A percentile compares a stretch with the other conserved stretches of the same genome.
These are phyloP conservation scores for Leptarthrus brevirostris DNA, from an alignment of 2,888 invertebrate genomes.

Conservation along the genomic window DNA sequence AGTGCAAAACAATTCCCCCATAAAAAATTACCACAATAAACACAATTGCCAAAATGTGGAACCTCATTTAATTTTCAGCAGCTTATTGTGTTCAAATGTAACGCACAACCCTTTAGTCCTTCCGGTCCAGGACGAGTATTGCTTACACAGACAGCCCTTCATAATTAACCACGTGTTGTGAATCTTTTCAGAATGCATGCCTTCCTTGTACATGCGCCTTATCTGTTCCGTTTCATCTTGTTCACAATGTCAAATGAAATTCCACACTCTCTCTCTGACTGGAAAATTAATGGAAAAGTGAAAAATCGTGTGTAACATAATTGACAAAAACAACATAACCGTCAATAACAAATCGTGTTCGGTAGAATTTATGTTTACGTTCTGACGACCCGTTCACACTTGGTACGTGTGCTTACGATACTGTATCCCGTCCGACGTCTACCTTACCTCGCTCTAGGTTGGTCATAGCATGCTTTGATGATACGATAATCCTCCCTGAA, in stretches of 20 bases:
- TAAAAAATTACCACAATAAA: no score
- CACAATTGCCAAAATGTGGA: no score
- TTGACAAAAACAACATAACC: constrained; percentile 30
- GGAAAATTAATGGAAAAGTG: constrained; percentile 22
- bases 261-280: not conserved
- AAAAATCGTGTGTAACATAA: constrained; percentile 38
- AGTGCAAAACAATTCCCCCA: no score
- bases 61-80: no score
- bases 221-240: constrained; percentile 9
- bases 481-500: no score
- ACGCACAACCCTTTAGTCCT: no score
- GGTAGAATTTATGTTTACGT: constrained; percentile 41
- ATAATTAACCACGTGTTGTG: constrained; percentile 35
- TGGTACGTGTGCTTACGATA: no score
- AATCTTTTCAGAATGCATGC: not conserved
- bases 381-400: constrained; percentile 22
- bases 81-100: no score
- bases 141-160: not conserved
- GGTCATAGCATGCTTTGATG: no score
- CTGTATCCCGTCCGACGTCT: no score
- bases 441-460: no score
- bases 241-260: not conserved
- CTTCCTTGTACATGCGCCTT: constrained; percentile 16
- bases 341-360: constrained; percentile 18
- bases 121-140: no score